phyloP scores from a whole-genome alignment of 2,888 invertebrate genomes.

The Emesis furor region DNA sequence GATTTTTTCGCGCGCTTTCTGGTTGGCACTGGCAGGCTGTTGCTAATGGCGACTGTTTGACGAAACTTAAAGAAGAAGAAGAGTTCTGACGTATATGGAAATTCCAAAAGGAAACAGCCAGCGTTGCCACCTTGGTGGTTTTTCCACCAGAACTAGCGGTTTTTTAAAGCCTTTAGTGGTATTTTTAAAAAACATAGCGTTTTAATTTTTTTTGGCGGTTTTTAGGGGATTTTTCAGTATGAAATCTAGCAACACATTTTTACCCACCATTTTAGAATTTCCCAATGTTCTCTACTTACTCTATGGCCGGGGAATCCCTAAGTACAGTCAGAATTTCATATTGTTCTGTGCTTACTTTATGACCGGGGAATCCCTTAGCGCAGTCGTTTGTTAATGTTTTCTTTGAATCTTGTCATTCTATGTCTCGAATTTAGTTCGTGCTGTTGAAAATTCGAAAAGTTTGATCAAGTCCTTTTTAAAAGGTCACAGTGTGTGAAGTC shows the following conservation, averaged over 20 bases:
- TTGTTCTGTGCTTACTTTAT: background rate
- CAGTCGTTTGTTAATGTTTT: conserved; percentile 7
- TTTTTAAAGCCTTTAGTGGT: background rate
- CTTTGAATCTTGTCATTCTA: background rate
- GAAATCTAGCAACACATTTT: conserved; percentile 2
- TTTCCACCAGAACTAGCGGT: conserved; percentile 4
- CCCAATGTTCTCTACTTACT: conserved; percentile 2
- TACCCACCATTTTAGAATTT: background rate
- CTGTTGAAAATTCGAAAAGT: background rate
- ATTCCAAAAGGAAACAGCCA: too few species aligned
- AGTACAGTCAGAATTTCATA: background rate
- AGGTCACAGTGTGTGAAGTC: conserved; percentile 3
- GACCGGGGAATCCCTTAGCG: background rate
- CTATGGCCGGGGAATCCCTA: background rate
- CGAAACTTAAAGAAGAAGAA: too few species aligned
- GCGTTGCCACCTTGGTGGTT: conserved; percentile 1
- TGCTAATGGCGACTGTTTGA: too few species aligned
- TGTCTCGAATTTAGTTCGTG: conserved; percentile 3
- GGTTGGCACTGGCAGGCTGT: too few species aligned
- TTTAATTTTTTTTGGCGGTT: background rate
- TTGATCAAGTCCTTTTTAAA: background rate
- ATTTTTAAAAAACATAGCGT: background rate
- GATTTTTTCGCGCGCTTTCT: too few species aligned
- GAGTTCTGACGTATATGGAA: too few species aligned
- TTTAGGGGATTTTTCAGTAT: background rate